A percentile compares a stretch with the other conserved stretches of the same genome.
phyloP scores from a whole-genome alignment of 1,140 invertebrate species.

The Cydia pomonella region DNA sequence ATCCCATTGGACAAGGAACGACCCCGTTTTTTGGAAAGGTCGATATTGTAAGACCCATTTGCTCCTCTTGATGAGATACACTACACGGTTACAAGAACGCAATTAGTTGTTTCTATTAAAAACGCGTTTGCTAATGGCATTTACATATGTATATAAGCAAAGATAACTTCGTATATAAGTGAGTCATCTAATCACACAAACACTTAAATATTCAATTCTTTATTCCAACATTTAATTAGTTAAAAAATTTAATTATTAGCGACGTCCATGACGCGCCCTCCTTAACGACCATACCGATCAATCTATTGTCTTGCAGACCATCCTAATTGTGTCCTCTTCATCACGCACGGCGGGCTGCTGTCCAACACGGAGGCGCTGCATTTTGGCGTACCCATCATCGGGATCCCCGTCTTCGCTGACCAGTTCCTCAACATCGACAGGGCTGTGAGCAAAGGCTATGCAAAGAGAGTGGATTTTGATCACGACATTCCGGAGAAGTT shows the following conservation, averaged over 20 bases:
- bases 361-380: constrained; percentile 83
- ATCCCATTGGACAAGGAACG: too few species aligned
- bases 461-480: constrained; percentile 47
- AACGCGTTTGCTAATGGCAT: background rate
- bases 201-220: background rate
- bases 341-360: constrained; percentile 84
- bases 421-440: constrained; percentile 77
- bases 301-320: constrained; percentile 1
- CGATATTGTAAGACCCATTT: too few species aligned
- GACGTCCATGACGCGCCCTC: too few species aligned
- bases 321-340: constrained; percentile 65
- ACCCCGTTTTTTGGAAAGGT: too few species aligned
- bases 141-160: background rate
- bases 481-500: background rate
- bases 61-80: constrained; percentile 66
- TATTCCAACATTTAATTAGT: too few species aligned
- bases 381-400: constrained; percentile 83
- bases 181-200: background rate
- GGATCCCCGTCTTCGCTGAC: constrained; percentile 83
- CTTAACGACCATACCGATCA: too few species aligned
- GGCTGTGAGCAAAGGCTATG: constrained; percentile 59
- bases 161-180: too few species aligned
- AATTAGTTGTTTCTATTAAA: background rate
- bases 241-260: too few species aligned
- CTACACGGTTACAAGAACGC: background rate